These are phyloP conservation scores for Echeneis naucrates DNA, from an alignment of 2,797 vertebrate genomes.

Conservation along the genomic window DNA sequence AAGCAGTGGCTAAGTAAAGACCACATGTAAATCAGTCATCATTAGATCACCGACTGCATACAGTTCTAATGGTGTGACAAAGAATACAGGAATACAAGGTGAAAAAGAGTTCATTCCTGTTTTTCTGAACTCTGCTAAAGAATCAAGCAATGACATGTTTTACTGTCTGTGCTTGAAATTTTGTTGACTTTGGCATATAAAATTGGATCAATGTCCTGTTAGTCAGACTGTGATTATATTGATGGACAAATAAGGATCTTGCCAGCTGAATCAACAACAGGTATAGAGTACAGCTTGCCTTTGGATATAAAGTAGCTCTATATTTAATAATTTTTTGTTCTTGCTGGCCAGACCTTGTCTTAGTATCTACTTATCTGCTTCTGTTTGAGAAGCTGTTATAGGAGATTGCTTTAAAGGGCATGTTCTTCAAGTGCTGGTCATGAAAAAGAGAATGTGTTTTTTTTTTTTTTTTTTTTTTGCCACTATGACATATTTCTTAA, in stretches of 20 bases:
- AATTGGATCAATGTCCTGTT: slow-evolving; percentile 9
- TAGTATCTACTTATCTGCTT: not conserved
- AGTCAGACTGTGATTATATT: not conserved
- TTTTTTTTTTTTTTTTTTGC: not conserved
- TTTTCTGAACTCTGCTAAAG: slow-evolving; percentile 3
- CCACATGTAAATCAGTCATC: slow-evolving; percentile 6
- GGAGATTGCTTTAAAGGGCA: not conserved
- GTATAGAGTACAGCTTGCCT: not conserved
- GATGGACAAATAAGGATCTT: not conserved
- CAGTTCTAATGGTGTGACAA: not conserved
- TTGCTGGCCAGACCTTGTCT: not conserved
- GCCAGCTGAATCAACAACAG: not conserved
- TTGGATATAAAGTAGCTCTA: not conserved
- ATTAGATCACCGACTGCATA: not conserved
- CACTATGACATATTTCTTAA: too few relatives aligned
- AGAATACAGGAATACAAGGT: not conserved
- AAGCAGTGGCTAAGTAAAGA: not conserved
- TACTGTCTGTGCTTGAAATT: slow-evolving; percentile 8
- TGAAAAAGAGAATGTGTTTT: not conserved
- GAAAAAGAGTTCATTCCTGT: not conserved
- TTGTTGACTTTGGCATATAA: not conserved
- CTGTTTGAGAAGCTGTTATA: not conserved
- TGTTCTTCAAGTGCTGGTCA: not conserved
- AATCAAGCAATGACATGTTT: slow-evolving; percentile 17
- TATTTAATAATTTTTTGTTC: not conserved